Evolutionary conservation across 1,140 invertebrate species (phyloP), one percentile per base, ranked within the genome.

Genomic region (Orchesella cincta): DNA sequence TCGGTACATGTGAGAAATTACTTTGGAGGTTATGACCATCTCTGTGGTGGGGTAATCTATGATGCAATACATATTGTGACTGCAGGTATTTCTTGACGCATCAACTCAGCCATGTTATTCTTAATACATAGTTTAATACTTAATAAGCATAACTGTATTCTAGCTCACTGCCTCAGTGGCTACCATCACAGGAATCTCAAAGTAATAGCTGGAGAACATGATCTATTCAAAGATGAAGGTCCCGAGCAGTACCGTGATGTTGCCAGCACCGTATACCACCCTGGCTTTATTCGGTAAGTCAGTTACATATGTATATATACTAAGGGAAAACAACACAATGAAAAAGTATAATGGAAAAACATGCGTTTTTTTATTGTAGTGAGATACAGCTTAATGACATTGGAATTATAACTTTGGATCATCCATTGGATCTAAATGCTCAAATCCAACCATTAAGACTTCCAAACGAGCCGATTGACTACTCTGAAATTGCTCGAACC

Each of bases 161-260:
- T n/a, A n/a, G 23, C 54, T 57, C 54, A 67, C 23, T 67, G 62
- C 33, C 26, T 67, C 1, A 29, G 31, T 14, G 54, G 75, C 1
- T 51, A 71, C 33, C 64, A 76, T 52, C 62, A 35, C 29, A 76
- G 51, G 20, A 76, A 76, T 52, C 52, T 76, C 1, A 36, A 51
- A 62, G n/a, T 76, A n/a, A 20, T 76, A 28, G 75, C 75, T 51
- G 75, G 75, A 51, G 64, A 67, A 20, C 62, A 76, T n/a, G 23
- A 71, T 3, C 70, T 76, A 26, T 29, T 62, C 14, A 0, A 33
- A 12, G 29, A 51, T 2, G 29, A 46, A 0, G 64, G 64, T 31
- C 46, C 75, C 0, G 64, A 71, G 28, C 75, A 76, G 51, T 71
- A 52, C 23, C 62, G 75, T 20, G 67, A 71, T 23, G 39, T 76